Evolutionary conservation across 1,140 invertebrate species (phyloP), one percentile per base, ranked within the genome.

Genomic region (Apocrypta bakeri): DNA sequence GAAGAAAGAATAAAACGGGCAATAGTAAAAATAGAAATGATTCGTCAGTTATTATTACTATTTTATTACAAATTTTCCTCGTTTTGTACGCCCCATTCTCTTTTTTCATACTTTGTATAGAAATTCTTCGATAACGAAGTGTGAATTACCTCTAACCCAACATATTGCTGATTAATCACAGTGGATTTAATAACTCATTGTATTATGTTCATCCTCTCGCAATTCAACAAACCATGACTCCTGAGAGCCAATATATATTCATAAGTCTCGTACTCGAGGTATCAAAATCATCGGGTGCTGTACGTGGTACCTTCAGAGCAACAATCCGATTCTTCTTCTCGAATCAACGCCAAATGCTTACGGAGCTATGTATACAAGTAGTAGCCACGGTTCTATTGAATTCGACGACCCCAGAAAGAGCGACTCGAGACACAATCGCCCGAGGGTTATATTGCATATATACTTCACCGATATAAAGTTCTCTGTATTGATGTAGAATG

Each of bases 1-100:
- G 21, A 21, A 17, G 74, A 82, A 71, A 75, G 14, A 83, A 82
- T 63, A 66, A 79, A 83, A 84, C 2, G 17, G 17, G 17, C 21
- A 17, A 40, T 7, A 24, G 74, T 75, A 66, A 56, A 79, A 31
- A 81, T 27, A 42, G 71, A 81, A 81, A 66, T 42, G 33, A 63
- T 75, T 72, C 33, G 33, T 42, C 33, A 81, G 75, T 68, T 42
- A 33, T 81, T 71, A 56, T 75, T 68, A 61, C 61, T 40, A 81
- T 75, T 81, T 81, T 81, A 75, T 75, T 68, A 68, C 68, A 56
- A 17, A 71, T n/a, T 37, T 63, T 42, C 29, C 29, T 25, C 37
- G 69, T 48, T 29, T 42, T 48, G 48, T n/a, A 6, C 7, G 17
- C 7, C 7, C n/a, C 14, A 56, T 56, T 56, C n/a, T 56, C 48